These are phyloP conservation scores for Hoplodrina ambigua DNA, from an alignment of 2,888 invertebrate genomes.

Conservation along the genomic window DNA sequence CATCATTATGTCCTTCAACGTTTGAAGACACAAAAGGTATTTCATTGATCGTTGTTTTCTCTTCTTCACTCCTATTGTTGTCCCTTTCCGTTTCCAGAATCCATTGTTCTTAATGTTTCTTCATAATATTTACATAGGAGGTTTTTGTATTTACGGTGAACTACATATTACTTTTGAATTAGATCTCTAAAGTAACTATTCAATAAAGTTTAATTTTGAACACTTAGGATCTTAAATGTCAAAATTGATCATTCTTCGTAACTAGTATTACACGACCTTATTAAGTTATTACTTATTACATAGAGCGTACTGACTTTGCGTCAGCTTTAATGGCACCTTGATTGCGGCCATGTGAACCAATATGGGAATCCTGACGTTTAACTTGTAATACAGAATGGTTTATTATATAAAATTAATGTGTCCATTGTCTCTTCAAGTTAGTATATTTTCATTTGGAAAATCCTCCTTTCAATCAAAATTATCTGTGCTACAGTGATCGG, in stretches of 20 bases:
- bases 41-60: slow-evolving; percentile 49
- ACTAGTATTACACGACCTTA: slow-evolving; percentile 3
- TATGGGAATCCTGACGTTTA: slow-evolving; percentile 39
- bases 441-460: slow-evolving; percentile 1
- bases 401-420: slow-evolving; percentile 4
- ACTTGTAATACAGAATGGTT: not conserved
- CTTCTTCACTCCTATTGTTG: slow-evolving; percentile 37
- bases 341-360: slow-evolving; percentile 28
- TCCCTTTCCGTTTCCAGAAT: slow-evolving; percentile 27
- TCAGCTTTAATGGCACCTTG: slow-evolving; percentile 19
- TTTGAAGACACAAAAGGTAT: slow-evolving; percentile 61
- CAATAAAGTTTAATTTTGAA: not conserved
- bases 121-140: not conserved
- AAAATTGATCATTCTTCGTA: not conserved
- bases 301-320: slow-evolving; percentile 13
- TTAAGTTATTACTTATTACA: slow-evolving; percentile 1
- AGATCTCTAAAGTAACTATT: not conserved
- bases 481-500: slow-evolving; percentile 2
- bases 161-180: not conserved
- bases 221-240: not conserved
- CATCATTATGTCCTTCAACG: slow-evolving; percentile 61
- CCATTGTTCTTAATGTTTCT: slow-evolving; percentile 35
- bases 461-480: not conserved
- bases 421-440: not conserved
- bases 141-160: not conserved